A percentile compares a stretch with the other conserved stretches of the same genome.
These are phyloP conservation scores for Heliconius hewitsoni DNA, from an alignment of 1,140 invertebrate species.

Conservation along the genomic window DNA sequence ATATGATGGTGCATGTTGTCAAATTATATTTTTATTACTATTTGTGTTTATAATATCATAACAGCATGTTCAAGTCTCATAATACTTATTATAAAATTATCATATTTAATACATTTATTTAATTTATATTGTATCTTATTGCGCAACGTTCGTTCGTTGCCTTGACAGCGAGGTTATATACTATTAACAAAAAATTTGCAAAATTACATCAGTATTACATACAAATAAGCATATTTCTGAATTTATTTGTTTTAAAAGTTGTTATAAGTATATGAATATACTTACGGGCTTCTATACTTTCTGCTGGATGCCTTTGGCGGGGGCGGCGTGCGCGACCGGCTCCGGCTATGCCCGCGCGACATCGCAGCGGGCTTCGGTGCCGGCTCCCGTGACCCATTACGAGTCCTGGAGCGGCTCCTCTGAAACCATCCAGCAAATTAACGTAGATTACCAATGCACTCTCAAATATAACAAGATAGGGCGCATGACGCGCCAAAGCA, in stretches of 20 bases:
- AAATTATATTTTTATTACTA: not conserved
- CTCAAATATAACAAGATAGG: conserved; percentile 51
- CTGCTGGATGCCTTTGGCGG: conserved; percentile 72
- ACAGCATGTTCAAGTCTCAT: not conserved
- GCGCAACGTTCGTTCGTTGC: conserved; percentile 59
- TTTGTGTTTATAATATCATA: no score
- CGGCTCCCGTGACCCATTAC: conserved; percentile 76
- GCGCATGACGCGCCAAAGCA: conserved; percentile 52
- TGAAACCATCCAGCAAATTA: conserved; percentile 57
- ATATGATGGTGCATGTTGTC: not conserved
- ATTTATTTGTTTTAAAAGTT: not conserved
- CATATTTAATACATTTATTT: not conserved
- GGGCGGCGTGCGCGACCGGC: conserved; percentile 76
- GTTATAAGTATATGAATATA: conserved; percentile 34
- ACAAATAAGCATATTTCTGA: conserved; percentile 2
- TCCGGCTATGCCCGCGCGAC: conserved; percentile 76
- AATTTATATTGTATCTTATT: conserved; percentile 42
- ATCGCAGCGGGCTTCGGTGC: conserved; percentile 65
- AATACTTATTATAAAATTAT: not conserved
- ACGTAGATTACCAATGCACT: conserved; percentile 46
- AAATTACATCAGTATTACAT: conserved; percentile 6
- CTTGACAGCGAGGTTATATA: conserved; percentile 69
- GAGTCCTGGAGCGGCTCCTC: conserved; percentile 78
- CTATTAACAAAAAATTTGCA: conserved; percentile 31
- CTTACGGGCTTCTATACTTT: conserved; percentile 77